A percentile compares a stretch with the other conserved stretches of the same genome.
phyloP scores from a whole-genome alignment of 2,113 vertebrate genomes.

The Albula glossodonta region DNA sequence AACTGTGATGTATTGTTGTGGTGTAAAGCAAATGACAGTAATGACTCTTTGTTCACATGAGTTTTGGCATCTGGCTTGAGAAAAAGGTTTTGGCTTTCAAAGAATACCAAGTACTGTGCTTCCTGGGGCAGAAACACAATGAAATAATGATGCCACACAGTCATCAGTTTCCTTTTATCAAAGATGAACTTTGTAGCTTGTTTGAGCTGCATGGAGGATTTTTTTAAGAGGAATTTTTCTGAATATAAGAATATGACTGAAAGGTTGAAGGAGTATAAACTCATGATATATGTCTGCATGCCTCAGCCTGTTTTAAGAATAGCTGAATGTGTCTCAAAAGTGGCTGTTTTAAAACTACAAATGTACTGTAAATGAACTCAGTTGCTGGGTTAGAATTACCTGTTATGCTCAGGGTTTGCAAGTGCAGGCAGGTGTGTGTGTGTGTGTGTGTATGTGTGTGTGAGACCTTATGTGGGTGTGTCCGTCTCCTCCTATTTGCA shows the following conservation, averaged over 20 bases:
- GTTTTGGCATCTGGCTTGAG: neutral
- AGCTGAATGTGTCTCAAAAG: no score
- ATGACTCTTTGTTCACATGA: neutral
- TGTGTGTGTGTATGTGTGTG: no score
- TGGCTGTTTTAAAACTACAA: neutral
- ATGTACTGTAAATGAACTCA: slow-evolving; percentile 4
- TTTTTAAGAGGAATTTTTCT: neutral
- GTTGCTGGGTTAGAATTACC: slow-evolving; percentile 20
- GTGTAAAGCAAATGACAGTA: neutral
- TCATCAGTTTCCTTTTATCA: neutral
- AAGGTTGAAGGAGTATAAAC: neutral
- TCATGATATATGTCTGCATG: neutral
- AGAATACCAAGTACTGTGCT: neutral
- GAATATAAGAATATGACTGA: neutral
- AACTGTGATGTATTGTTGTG: neutral
- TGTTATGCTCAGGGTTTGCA: slow-evolving; percentile 11
- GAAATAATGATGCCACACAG: neutral
- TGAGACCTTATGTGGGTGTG: neutral
- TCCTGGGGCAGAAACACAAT: neutral
- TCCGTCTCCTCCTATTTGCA: neutral
- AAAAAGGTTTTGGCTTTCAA: neutral
- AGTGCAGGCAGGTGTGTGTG: neutral
- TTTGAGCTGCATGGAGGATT: neutral
- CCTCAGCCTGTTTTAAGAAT: no score
- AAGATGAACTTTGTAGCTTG: neutral